phyloP scores from a whole-genome alignment of 1,140 invertebrate species.

The Coenobita brevimanus region DNA sequence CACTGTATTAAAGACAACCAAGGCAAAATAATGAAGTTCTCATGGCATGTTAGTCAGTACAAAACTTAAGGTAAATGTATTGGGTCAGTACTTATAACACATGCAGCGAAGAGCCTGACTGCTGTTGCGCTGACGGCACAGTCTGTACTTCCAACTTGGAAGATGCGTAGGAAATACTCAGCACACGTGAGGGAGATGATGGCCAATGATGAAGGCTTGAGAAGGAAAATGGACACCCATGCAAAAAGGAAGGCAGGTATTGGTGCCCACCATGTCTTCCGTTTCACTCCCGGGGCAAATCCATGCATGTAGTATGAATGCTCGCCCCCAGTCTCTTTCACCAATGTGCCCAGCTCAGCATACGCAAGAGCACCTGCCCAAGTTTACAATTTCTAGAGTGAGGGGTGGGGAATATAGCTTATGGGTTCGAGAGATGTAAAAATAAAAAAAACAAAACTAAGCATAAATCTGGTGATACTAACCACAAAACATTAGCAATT shows the following conservation, averaged over 20 bases:
- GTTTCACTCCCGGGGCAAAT: constrained; percentile 73
- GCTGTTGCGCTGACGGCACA: constrained; percentile 80
- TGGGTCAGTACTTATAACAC: constrained; percentile 47
- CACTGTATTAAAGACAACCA: too few species aligned
- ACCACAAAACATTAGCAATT: too few species aligned
- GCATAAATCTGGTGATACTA: too few species aligned
- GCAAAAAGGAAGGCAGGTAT: constrained; percentile 86
- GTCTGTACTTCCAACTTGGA: constrained; percentile 84
- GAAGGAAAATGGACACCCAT: constrained; percentile 85
- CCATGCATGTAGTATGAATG: constrained; percentile 87
- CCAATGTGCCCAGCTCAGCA: constrained; percentile 71
- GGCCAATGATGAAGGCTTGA: constrained; percentile 91
- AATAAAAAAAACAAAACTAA: too few species aligned
- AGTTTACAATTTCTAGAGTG: too few species aligned
- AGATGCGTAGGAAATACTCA: constrained; percentile 84
- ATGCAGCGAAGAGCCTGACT: constrained; percentile 73
- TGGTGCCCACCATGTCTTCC: constrained; percentile 76
- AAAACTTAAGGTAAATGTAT: too few species aligned
- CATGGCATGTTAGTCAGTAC: too few species aligned
- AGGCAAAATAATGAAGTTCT: too few species aligned
- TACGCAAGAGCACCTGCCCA: constrained; percentile 69
- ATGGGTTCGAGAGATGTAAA: background rate
- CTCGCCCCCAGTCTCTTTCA: constrained; percentile 85
- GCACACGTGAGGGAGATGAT: constrained; percentile 88
- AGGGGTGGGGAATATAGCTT: background rate